Base-by-base conservation (phyloP, 2,113 vertebrate genomes). In the Saguinus imperator region DNA sequence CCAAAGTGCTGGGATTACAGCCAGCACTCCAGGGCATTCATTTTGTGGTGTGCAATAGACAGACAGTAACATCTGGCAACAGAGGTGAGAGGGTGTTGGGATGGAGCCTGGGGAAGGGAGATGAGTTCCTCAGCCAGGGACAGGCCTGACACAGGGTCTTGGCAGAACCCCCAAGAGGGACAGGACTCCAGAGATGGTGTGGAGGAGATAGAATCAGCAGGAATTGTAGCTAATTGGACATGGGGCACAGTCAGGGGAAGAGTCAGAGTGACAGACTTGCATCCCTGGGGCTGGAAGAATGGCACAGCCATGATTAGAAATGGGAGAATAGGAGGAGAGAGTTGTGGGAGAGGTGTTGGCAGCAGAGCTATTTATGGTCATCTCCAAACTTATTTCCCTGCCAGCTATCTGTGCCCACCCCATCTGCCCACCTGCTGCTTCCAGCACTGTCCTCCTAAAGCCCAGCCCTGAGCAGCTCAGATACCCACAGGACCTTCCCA, bases 351-450 rank as follows among this genome's bases (percentile, higher is more conserved):
- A 81, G 66, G 87, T 32, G 68, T 48, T 35, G 83, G 68, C n/a
- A 61, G 64, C 91, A 27, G 68, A 86, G 96, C 96, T 97, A 97
- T 97, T 97, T 97, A 91, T 96, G 96, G 96, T 68, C 80, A 27
- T 64, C 75, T 81, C 85, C n/a, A 55, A 32, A 50, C 32, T 82
- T 45, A 66, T 48, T 61, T 87, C 89, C 45, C 86, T 35, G 91
- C 82, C 66, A 45, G 35, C 72, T 35, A 18, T 4, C 92, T 40
- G 58, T 29, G 43, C 79, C 64, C 64, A 81, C 76, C 32, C 58
- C 17, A 12, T 32, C 55, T 52, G 91, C 40, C 73, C 88, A 20
- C 5, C 23, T 3, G 0, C 57, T 29, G 70, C 68, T 55, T 66
- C 80, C 57, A 84, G 87, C 8, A 21, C 35, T 35, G 76, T 37